Percentiles rank a stretch among this genome's conserved stretches.
These are phyloP conservation scores for Hylyphantes graminicola DNA, from an alignment of 1,140 invertebrate species.

Conservation along the genomic window DNA sequence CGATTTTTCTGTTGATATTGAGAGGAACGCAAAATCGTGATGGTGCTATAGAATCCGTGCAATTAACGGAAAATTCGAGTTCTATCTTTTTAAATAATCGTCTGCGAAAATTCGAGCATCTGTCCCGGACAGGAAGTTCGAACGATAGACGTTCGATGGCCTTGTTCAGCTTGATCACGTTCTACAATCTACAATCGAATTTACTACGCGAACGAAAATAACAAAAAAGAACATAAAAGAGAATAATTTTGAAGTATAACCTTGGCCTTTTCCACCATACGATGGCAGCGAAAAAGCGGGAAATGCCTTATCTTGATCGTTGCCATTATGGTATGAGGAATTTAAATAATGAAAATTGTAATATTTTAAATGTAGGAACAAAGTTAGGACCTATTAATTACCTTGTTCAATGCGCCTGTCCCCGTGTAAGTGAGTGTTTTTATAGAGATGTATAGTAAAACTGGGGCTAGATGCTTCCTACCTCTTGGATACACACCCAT, in stretches of 20 bases:
- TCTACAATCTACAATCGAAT: constrained; percentile 46
- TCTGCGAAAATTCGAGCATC: constrained; percentile 18
- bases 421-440: too few relatives aligned
- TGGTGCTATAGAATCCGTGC: too few relatives aligned
- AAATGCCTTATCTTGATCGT: constrained; percentile 35
- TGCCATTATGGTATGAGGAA: constrained; percentile 4
- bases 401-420: background rate
- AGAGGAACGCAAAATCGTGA: too few relatives aligned
- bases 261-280: constrained; percentile 35
- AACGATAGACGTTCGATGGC: constrained; percentile 7
- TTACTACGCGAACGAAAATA: constrained; percentile 19
- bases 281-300: constrained; percentile 21
- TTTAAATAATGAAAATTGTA: background rate
- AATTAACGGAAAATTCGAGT: too few relatives aligned
- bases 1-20: too few relatives aligned
- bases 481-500: too few relatives aligned
- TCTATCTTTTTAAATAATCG: background rate
- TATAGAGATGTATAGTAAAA: too few relatives aligned
- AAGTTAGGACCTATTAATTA: background rate
- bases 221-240: background rate
- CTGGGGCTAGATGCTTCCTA: too few relatives aligned
- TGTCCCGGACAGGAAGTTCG: constrained; percentile 34
- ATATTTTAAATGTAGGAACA: background rate
- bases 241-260: constrained; percentile 7
- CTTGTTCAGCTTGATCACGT: constrained; percentile 37